Conservation (phyloP, 2,888 invertebrate genomes). For the Meandrusa payeni region DNA sequence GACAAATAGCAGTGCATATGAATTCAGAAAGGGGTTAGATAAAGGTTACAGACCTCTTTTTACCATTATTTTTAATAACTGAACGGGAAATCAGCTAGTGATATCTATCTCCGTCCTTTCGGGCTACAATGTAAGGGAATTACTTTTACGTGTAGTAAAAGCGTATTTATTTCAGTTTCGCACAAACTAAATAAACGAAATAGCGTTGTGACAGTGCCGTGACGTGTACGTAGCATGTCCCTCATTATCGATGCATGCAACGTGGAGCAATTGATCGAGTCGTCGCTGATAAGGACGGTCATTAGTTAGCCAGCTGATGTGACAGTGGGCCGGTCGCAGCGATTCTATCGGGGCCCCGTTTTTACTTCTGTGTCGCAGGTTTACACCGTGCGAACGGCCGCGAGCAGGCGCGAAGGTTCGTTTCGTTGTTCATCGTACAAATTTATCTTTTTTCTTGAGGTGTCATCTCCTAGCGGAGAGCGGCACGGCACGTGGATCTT, state of each 20-base stretch:
- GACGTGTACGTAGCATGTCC: slow-evolving; percentile 32
- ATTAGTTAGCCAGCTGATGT: slow-evolving; percentile 35
- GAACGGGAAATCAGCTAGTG: too few species aligned
- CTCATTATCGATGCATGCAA: slow-evolving; percentile 11
- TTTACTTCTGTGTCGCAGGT: slow-evolving; percentile 3
- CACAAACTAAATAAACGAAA: slow-evolving; percentile 3
- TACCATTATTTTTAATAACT: too few species aligned
- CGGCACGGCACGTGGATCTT: too few species aligned
- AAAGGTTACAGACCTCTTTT: too few species aligned
- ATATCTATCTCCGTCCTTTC: too few species aligned
- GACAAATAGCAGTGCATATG: too few species aligned
- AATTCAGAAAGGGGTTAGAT: too few species aligned
- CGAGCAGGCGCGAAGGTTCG: neutral
- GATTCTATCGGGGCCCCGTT: slow-evolving; percentile 27
- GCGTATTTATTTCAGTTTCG: too few species aligned
- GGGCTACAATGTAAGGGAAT: too few species aligned
- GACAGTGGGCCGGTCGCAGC: slow-evolving; percentile 29
- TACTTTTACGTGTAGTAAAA: too few species aligned
- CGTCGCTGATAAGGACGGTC: slow-evolving; percentile 19
- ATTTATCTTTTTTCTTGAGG: too few species aligned
- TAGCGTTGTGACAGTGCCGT: slow-evolving; percentile 26
- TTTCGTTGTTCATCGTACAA: neutral
- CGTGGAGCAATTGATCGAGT: slow-evolving; percentile 12
- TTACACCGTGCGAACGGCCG: neutral
- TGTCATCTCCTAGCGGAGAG: too few species aligned